Percentiles rank a stretch among this genome's conserved stretches.
These are phyloP conservation scores for Timema cristinae DNA, from an alignment of 2,888 invertebrate species.

Conservation along the genomic window DNA sequence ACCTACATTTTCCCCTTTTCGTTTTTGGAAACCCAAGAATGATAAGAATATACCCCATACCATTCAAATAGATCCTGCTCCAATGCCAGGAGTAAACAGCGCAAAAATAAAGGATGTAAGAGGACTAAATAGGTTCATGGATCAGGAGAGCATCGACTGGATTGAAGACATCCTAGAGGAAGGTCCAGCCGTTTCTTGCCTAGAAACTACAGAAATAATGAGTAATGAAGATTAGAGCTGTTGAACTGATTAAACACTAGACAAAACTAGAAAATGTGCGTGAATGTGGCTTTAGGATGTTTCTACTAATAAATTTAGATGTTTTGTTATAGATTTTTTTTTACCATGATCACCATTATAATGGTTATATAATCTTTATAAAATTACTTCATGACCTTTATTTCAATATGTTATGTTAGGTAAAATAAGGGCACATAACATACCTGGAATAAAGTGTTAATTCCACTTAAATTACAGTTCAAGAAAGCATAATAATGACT, in stretches of 20 bases:
- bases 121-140: not conserved
- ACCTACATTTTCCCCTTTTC: not conserved
- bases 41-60: not conserved
- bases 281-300: not conserved
- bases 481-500: not conserved
- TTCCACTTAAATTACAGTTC: not conserved
- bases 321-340: not conserved
- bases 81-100: constrained; percentile 4
- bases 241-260: not conserved
- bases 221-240: not conserved
- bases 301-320: not conserved
- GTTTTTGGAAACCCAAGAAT: constrained; percentile 2
- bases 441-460: not conserved
- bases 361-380: not conserved
- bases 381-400: not conserved
- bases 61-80: constrained; percentile 7
- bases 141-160: not conserved
- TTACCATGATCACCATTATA: too few relatives aligned
- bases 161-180: not conserved
- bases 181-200: not conserved
- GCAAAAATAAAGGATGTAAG: not conserved
- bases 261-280: not conserved
- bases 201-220: not conserved
- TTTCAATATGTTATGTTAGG: not conserved
- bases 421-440: not conserved